These are phyloP conservation scores for Alligator sinensis DNA, from an alignment of 2,113 vertebrate species.

Conservation along the genomic window DNA sequence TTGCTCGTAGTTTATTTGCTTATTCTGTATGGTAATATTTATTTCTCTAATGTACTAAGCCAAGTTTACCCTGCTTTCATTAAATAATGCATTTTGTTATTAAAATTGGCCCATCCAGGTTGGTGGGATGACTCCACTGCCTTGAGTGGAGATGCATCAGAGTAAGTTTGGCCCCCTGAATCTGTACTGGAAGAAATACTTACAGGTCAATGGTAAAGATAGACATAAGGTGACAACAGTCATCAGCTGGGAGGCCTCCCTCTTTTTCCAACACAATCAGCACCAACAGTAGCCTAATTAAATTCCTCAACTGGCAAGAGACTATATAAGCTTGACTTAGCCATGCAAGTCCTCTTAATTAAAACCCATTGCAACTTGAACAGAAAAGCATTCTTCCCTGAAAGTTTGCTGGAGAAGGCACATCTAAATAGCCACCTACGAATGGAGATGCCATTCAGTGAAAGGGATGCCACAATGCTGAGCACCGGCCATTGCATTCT, in stretches of 20 bases:
- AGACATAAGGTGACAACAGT: neutral
- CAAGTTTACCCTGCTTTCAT: neutral
- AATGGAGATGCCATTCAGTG: neutral
- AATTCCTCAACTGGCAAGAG: constrained; percentile 29
- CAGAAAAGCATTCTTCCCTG: neutral
- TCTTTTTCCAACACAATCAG: constrained; percentile 56
- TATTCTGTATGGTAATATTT: neutral
- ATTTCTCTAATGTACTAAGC: neutral
- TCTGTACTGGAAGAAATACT: neutral
- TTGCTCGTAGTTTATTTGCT: constrained; percentile 17
- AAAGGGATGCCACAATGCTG: neutral
- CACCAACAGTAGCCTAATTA: constrained; percentile 11
- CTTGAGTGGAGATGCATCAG: neutral
- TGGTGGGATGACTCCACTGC: neutral
- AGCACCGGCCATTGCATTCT: neutral
- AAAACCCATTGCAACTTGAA: constrained; percentile 44
- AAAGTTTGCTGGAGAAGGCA: neutral
- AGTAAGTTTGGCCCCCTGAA: neutral
- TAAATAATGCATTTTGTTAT: neutral
- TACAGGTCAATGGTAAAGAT: constrained; percentile 14
- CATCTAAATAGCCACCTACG: neutral
- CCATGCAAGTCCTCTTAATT: constrained; percentile 53
- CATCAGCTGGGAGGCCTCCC: constrained; percentile 42
- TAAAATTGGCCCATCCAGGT: neutral
- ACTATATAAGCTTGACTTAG: constrained; percentile 40